Conservation (phyloP, 2,113 vertebrate genomes). For the Seriola aureovittata region DNA sequence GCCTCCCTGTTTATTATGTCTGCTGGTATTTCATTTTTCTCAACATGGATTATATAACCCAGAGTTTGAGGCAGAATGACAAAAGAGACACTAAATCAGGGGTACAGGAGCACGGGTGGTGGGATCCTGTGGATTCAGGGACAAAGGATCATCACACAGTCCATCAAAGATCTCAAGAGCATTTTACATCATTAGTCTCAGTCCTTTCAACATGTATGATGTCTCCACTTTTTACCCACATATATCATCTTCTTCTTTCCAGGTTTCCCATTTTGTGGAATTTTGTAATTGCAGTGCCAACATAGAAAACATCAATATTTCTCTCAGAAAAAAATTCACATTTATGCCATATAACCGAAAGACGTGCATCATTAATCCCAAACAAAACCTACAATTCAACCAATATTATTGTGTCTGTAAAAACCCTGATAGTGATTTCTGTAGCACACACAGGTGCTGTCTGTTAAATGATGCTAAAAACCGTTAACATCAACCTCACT, state of each 20-base stretch:
- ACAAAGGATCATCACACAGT: conserved; percentile 2
- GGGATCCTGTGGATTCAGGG: conserved; percentile 25
- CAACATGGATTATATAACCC: conserved; percentile 60
- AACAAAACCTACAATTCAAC: neutral
- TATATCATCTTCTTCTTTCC: neutral
- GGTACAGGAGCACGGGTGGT: neutral
- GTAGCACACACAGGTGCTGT: conserved; percentile 17
- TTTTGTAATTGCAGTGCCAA: neutral
- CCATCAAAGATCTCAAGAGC: conserved; percentile 32
- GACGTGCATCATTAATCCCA: neutral
- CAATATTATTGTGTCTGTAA: neutral
- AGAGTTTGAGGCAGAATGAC: conserved; percentile 43
- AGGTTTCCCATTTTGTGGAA: neutral
- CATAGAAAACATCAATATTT: neutral
- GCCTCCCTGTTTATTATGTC: conserved; percentile 73
- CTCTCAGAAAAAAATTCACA: neutral
- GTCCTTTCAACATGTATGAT: neutral
- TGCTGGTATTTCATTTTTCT: conserved; percentile 68
- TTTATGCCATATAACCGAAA: neutral
- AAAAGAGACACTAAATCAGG: conserved; percentile 48
- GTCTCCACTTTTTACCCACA: neutral
- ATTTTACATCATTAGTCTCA: neutral
- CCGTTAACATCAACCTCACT: conserved; percentile 40
- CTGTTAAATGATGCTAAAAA: conserved; percentile 38
- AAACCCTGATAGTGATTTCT: neutral